Evolutionary conservation across 2,113 vertebrate species (phyloP).

Genomic region (Panurus biarmicus): DNA sequence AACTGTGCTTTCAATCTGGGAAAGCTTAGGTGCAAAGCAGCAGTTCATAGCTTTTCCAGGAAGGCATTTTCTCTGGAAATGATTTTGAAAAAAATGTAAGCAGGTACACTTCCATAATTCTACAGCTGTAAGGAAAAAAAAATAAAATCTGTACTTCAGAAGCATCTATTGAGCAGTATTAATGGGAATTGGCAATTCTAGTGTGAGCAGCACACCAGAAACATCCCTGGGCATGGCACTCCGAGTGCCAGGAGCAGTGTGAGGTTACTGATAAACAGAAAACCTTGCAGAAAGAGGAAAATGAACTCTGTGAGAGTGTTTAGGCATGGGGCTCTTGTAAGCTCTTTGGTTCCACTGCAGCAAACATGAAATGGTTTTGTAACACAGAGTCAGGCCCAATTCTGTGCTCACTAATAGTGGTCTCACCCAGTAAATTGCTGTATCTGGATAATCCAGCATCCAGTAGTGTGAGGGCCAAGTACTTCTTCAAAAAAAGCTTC

Average conservation of each 20-base stretch:
- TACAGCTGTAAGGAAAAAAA: neutral
- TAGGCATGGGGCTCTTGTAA: neutral
- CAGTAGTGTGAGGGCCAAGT: neutral
- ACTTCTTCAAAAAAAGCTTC: neutral
- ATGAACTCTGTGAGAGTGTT: rapidly evolving
- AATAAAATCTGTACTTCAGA: neutral
- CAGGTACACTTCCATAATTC: neutral
- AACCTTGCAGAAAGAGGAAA: neutral
- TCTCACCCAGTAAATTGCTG: neutral
- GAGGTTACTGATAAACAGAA: neutral
- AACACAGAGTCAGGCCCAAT: neutral
- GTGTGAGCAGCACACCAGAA: neutral
- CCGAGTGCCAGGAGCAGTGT: neutral
- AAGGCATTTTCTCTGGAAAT: neutral
- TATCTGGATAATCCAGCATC: neutral
- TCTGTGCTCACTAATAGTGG: neutral
- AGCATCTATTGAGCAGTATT: neutral
- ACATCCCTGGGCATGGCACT: neutral
- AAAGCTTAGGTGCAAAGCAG: neutral
- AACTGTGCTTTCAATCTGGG: neutral
- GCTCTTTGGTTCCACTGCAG: neutral
- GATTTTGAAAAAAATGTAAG: neutral
- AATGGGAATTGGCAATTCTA: neutral
- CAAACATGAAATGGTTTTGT: neutral
- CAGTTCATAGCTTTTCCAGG: neutral